A percentile compares a stretch with the other conserved stretches of the same genome.
Conservation (phyloP, 2,113 vertebrate species). For the Paratilapia polleni region DNA sequence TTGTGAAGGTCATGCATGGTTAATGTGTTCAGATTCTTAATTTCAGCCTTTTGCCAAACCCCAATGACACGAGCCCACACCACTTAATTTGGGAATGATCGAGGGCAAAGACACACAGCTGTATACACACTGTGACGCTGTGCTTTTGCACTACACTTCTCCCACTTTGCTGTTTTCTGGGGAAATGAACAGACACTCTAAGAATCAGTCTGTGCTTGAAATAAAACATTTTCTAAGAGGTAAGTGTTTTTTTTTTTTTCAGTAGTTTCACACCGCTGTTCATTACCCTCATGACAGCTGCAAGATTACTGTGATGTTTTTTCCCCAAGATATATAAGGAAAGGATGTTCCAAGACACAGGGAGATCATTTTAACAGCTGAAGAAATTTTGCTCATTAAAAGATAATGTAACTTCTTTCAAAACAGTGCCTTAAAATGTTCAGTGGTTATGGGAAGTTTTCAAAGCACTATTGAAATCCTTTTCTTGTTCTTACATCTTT, state of each 20-base stretch:
- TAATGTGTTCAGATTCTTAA: slow-evolving; percentile 61
- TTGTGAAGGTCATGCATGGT: slow-evolving; percentile 49
- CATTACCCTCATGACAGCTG: slow-evolving; percentile 33
- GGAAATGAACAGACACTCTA: background rate
- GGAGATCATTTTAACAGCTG: slow-evolving; percentile 1
- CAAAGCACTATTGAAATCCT: background rate
- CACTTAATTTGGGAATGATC: slow-evolving; percentile 8
- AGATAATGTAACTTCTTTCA: slow-evolving; percentile 25
- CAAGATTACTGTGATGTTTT: slow-evolving; percentile 23
- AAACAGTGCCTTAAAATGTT: background rate
- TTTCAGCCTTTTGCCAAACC: slow-evolving; percentile 39
- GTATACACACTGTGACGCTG: background rate
- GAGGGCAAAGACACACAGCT: background rate
- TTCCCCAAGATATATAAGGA: slow-evolving; percentile 10
- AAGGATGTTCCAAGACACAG: background rate
- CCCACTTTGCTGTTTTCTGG: slow-evolving; percentile 2
- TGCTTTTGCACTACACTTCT: background rate
- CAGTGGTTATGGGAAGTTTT: background rate
- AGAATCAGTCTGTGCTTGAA: background rate
- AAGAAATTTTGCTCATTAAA: slow-evolving; percentile 33
- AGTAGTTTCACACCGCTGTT: slow-evolving; percentile 10
- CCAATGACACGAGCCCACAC: background rate
- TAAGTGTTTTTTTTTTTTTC: background rate
- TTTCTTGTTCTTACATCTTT: background rate
- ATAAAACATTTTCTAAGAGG: background rate